Evolutionary conservation across 2,113 vertebrate species (phyloP).

Genomic region (Actenoides hombroni): DNA sequence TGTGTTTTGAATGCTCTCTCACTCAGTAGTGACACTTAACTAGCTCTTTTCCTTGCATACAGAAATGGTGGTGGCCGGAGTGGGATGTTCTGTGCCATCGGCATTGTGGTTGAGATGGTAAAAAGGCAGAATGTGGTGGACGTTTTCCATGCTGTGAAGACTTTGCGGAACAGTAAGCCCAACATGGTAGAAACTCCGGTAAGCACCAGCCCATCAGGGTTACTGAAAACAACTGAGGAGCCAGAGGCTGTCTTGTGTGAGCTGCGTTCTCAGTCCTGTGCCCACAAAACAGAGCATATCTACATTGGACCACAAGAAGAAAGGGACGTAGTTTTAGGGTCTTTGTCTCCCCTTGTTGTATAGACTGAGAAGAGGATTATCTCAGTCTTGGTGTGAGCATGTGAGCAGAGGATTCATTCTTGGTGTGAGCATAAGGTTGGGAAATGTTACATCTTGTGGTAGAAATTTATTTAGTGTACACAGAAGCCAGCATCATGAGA

Average conservation of each 20-base stretch:
- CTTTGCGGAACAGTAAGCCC: constrained; percentile 95
- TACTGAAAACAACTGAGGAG: not conserved
- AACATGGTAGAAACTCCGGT: constrained; percentile 99
- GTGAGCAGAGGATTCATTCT: not conserved
- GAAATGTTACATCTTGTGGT: not conserved
- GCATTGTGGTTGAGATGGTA: constrained; percentile 98
- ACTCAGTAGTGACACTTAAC: not conserved
- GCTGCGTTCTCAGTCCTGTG: not conserved
- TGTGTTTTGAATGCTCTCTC: not conserved
- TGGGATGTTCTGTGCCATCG: constrained; percentile 94
- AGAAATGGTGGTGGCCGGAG: constrained; percentile 96
- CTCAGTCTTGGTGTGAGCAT: not conserved
- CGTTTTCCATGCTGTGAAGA: constrained; percentile 97
- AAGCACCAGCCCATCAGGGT: constrained; percentile 18
- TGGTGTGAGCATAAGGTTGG: not conserved
- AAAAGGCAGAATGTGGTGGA: constrained; percentile 98
- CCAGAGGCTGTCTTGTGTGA: not conserved
- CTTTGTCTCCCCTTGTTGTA: not conserved
- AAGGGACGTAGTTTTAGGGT: not conserved
- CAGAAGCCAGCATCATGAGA: not conserved
- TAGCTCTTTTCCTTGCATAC: not conserved
- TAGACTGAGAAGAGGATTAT: not conserved
- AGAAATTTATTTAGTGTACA: not conserved
- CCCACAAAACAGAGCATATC: not conserved
- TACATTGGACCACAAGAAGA: not conserved